phyloP scores from a whole-genome alignment of 2,888 invertebrate genomes.

The Hypena proboscidalis region DNA sequence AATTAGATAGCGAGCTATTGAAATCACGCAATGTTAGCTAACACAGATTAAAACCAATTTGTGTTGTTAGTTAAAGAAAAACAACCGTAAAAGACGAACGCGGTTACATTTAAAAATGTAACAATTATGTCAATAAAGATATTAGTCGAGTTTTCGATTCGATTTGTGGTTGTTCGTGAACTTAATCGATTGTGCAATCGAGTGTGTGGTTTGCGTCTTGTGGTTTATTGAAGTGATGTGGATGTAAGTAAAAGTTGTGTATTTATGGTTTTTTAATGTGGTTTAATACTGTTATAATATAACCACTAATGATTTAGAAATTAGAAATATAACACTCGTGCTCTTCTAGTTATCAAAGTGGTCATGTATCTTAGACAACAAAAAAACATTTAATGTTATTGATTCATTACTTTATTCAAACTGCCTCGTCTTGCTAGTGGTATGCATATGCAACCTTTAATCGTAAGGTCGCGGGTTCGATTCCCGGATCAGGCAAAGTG shows the following conservation, averaged over 20 bases:
- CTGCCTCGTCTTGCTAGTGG: too few species aligned
- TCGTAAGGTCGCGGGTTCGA: too few species aligned
- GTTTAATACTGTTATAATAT: too few species aligned
- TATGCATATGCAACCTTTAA: too few species aligned
- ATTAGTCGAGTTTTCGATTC: not conserved
- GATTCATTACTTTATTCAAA: too few species aligned
- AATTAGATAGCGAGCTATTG: constrained; percentile 2
- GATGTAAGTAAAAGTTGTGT: not conserved
- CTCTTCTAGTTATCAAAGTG: too few species aligned
- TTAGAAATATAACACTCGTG: too few species aligned
- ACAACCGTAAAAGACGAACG: constrained; percentile 1
- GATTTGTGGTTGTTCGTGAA: not conserved
- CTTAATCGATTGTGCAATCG: constrained; percentile 1
- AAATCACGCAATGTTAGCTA: constrained; percentile 28
- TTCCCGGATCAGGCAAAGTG: too few species aligned
- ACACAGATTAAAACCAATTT: constrained; percentile 14
- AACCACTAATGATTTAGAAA: too few species aligned
- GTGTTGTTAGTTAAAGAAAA: constrained; percentile 1
- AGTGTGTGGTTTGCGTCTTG: not conserved
- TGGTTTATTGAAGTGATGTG: not conserved
- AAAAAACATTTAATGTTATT: too few species aligned
- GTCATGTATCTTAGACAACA: too few species aligned
- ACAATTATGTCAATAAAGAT: not conserved
- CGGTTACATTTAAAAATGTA: not conserved
- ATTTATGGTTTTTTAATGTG: not conserved